Evolutionary conservation across 2,113 vertebrate species (phyloP), one percentile per base, ranked within the genome.

Genomic region (Solenodon paradoxus): DNA sequence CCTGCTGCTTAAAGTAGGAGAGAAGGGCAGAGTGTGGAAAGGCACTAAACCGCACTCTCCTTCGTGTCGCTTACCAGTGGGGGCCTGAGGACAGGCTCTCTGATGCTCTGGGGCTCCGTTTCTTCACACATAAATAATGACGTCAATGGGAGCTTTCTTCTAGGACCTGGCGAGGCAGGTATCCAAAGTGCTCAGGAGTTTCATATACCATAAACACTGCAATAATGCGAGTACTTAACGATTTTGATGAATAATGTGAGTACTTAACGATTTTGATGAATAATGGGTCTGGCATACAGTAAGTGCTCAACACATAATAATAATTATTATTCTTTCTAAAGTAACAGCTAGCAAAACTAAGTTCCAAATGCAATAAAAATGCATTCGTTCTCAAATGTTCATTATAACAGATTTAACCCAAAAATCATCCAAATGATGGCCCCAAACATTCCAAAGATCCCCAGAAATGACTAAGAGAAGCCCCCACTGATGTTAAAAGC

Each of bases 251-350:
- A 35, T 28, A 45, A 20, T 47, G 45, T n/a, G n/a, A n/a, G n/a
- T n/a, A n/a, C n/a, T 72, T 72, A 83, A 66, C 57, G 32, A 59
- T 38, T 40, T 42, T 51, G 40, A 72, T 47, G 53, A 93, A 35
- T 28, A 45, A 20, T 47, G 45, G 30, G 30, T 53, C 85, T 53
- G 59, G 59, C 17, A 40, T 28, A 89, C 0, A 82, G 26, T 47
- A n/a, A 82, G 68, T 47, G 59, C 45, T 89, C 53, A 66, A 45
- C 40, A 88, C 59, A 71, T 68, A 78, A 69, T 26, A 96, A 88
- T 81, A 3, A n/a, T 4, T 66, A 24, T 61, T 59, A 51, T 57
- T 45, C 38, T 82, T 94, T 82, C 92, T 92, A 80, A 95, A 96
- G 74, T 47, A 74, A 74, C 38, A 38, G n/a, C 32, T 72, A 80